Base-by-base conservation (phyloP, 92 coral and sea anemone species). In the Paramuricea clavata region DNA sequence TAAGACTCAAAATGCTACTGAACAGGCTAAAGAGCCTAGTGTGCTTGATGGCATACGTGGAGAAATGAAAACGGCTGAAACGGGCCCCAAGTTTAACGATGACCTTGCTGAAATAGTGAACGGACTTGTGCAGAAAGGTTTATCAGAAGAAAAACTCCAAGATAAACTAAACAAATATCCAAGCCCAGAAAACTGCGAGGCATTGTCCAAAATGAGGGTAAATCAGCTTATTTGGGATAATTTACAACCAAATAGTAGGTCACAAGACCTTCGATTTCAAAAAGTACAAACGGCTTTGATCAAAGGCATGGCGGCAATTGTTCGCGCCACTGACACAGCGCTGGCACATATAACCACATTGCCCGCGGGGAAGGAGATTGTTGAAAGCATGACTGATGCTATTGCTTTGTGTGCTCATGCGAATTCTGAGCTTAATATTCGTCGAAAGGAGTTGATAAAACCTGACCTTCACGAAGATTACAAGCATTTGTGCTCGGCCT, bases 371-470 rank as follows among this genome's bases (percentile, higher is more conserved):
- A n/a, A n/a, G n/a, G n/a, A n/a, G n/a, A n/a, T n/a, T n/a, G n/a
- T n/a, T n/a, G n/a, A n/a, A n/a, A n/a, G n/a, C n/a, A n/a, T n/a
- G n/a, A n/a, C n/a, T n/a, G n/a, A n/a, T n/a, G n/a, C n/a, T n/a
- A n/a, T 87, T 83, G 86, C 93, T 16, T 74, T 91, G 68, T 26
- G 84, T 83, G 89, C 86, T 76, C 75, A 88, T 85, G 90, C 94
- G 10, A 91, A 91, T 21, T 43, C 62, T 3, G 92, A 91, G 73
- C 83, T 91, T 26, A 83, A 91, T 28, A 56, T 70, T 33, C 34
- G 89, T 60, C 85, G 85, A 12, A 80, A 57, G 80, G 85, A 88
- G 36, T 57, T 91, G 76, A 88, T 88, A 19, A 91, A 88, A 73
- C 92, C 90, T 23, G 90, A 88, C 83, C 61, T 88, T 27, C 78